A percentile compares a stretch with the other conserved stretches of the same genome.
Evolutionary conservation across 2,113 vertebrate species (phyloP).

Genomic region (Lasiurus borealis): DNA sequence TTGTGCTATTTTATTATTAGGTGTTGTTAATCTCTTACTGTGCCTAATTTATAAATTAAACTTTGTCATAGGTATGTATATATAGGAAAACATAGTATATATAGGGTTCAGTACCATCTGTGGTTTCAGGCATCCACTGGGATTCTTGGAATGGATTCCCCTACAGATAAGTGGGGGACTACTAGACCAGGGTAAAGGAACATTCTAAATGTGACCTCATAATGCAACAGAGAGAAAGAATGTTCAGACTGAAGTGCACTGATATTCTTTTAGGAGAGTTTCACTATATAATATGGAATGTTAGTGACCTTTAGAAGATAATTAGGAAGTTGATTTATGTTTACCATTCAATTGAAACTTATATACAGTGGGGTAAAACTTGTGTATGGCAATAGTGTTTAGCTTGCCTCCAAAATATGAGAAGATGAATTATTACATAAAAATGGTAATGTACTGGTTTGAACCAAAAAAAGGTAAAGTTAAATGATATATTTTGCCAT

Average conservation of each 20-base stretch:
- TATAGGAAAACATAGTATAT: not conserved
- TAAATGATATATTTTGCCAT: not conserved
- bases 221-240: not conserved
- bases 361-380: not conserved
- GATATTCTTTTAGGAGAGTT: not conserved
- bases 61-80: not conserved
- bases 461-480: conserved; percentile 11
- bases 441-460: not conserved
- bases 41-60: not conserved
- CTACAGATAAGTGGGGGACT: not conserved
- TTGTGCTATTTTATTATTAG: not conserved
- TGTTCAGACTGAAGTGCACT: not conserved
- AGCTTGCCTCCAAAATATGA: not conserved
- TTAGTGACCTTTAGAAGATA: conserved; percentile 15
- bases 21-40: not conserved
- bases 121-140: not conserved
- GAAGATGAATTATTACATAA: not conserved
- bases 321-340: not conserved
- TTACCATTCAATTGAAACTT: conserved; percentile 11
- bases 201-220: conserved; percentile 37
- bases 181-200: not conserved
- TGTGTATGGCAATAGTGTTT: not conserved
- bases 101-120: not conserved
- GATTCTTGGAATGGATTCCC: not conserved
- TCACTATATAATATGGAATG: not conserved